Evolutionary conservation across 2,888 invertebrate genomes (phyloP), one percentile per base, ranked within the genome.

Genomic region (Conops quadrifasciatus): DNA sequence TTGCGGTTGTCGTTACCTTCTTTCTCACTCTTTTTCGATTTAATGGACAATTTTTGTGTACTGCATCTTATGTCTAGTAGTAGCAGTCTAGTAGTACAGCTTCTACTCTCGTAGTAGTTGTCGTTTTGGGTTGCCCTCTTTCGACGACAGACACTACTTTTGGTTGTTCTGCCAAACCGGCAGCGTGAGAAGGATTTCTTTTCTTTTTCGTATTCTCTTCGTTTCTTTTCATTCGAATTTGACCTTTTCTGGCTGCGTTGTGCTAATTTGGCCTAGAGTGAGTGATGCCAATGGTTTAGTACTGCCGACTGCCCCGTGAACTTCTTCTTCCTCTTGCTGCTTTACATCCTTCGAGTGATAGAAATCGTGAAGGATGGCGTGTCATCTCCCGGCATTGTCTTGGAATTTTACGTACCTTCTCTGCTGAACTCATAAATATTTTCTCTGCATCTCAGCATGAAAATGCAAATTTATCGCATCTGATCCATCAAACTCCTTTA

Each of bases 391-490:
- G 11, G 21, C 11, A 21, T 21, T 53, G 19, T 53, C 16, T 53
- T 53, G 19, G 11, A 49, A 49, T 53, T 53, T 53, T 2, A 53
- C 24, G 11, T 53, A 19, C 9, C 21, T 53, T 53, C 53, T 24
- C 24, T 24, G 21, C 53, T 53, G 53, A 21, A 53, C 24, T 53
- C 24, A 53, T 53, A 53, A 53, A 53, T 19, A 53, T 53, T 53
- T 53, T 53, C 21, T 30, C 21, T 24, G 47, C 65, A 45, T 67
- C 45, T 58, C 67, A 43, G 75, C 74, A 75, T 75, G 74, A 75
- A 75, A 75, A 74, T 75, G 73, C 72, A 71, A 74, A 75, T 75
- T 75, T 75, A 75, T 75, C 67, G 21, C 36, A 58, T 36, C 60
- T 67, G 67, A 67, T 60, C 67, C 53, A 53, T 21, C 53, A 24